Conservation (phyloP, 1,140 invertebrate species). For the Halesus radiatus region DNA sequence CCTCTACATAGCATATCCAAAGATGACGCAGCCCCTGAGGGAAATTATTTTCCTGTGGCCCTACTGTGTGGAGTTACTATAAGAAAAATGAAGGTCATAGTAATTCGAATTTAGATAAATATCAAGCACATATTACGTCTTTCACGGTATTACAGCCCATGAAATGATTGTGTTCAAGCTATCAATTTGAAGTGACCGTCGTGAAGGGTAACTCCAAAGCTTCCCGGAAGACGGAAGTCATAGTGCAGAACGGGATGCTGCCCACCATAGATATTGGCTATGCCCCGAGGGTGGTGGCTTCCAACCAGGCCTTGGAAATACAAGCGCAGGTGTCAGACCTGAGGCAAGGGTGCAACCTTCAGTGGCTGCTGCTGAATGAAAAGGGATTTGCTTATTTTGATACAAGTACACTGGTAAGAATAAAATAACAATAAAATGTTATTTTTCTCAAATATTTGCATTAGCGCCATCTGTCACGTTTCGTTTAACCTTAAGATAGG, state of each 20-base stretch:
- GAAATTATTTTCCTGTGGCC: no score
- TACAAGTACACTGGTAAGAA: constrained; percentile 33
- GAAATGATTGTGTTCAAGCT: constrained; percentile 28
- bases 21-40: no score
- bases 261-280: constrained; percentile 46
- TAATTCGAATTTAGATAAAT: no score
- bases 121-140: no score
- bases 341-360: constrained; percentile 44
- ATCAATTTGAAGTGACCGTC: constrained; percentile 46
- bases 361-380: constrained; percentile 45
- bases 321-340: constrained; percentile 49
- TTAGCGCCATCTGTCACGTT: no score
- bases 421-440: no score
- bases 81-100: no score
- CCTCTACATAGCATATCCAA: no score
- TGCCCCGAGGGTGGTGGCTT: constrained; percentile 21
- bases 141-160: no score
- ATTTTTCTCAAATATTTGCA: no score
- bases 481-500: no score
- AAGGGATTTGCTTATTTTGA: constrained; percentile 40
- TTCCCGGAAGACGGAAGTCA: constrained; percentile 29
- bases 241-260: constrained; percentile 48
- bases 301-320: constrained; percentile 46
- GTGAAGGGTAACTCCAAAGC: constrained; percentile 42
- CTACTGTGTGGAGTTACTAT: no score